phyloP scores from a whole-genome alignment of 2,888 invertebrate species.

The Phalangium opilio region DNA sequence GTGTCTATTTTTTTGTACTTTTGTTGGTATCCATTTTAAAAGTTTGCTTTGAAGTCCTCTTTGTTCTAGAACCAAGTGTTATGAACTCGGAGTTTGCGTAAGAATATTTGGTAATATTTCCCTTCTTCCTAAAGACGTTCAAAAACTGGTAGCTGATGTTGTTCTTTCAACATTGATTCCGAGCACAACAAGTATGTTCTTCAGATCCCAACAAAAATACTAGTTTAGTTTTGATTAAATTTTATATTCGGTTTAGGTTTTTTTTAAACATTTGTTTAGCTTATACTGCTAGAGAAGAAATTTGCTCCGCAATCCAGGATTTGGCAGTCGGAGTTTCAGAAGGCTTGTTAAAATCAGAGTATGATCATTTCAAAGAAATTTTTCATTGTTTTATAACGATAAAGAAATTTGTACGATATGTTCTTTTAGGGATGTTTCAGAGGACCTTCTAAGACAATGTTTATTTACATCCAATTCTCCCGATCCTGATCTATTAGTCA shows the following conservation, averaged over 20 bases:
- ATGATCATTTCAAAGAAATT: no score
- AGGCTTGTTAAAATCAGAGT: slow-evolving; percentile 44
- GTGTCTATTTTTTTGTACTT: no score
- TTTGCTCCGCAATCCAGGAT: slow-evolving; percentile 51
- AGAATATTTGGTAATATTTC: slow-evolving; percentile 70
- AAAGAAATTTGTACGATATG: neutral
- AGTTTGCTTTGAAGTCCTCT: no score
- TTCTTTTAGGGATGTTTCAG: slow-evolving; percentile 53
- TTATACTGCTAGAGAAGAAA: slow-evolving; percentile 62
- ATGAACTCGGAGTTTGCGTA: slow-evolving; percentile 67
- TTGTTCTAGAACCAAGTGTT: slow-evolving; percentile 50
- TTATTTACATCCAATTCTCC: slow-evolving; percentile 58
- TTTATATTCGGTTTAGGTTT: slow-evolving; percentile 31
- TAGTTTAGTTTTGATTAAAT: no score
- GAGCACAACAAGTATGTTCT: slow-evolving; percentile 57
- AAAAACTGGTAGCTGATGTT: slow-evolving; percentile 57
- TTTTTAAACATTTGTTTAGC: slow-evolving; percentile 38
- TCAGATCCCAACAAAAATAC: no score
- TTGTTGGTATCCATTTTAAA: no score
- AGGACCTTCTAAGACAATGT: slow-evolving; percentile 56
- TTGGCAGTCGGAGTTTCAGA: slow-evolving; percentile 51
- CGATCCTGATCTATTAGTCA: slow-evolving; percentile 71
- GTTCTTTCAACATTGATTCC: slow-evolving; percentile 58
- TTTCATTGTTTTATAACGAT: neutral
- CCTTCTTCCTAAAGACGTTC: slow-evolving; percentile 61